phyloP scores from a whole-genome alignment of 2,797 vertebrate genomes.

The Lithobates pipiens region DNA sequence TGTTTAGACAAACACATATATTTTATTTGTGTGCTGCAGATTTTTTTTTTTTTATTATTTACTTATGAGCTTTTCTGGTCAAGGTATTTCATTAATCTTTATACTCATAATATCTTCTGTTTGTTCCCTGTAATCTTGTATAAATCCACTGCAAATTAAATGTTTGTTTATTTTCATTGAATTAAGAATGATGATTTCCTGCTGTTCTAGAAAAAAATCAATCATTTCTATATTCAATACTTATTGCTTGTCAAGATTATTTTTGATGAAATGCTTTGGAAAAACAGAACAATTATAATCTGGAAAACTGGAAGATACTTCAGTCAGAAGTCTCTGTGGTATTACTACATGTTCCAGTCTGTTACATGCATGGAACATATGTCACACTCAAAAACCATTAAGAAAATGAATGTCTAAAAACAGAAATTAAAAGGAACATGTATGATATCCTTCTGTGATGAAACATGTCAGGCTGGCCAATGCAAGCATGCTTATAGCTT shows the following conservation, averaged over 20 bases:
- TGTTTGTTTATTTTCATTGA: background rate
- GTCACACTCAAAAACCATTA: background rate
- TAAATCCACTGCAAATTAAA: slow-evolving; percentile 6
- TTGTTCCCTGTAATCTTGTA: background rate
- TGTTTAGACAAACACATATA: too few relatives aligned
- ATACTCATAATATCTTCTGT: background rate
- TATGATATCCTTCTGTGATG: too few relatives aligned
- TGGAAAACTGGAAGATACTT: background rate
- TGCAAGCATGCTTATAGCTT: too few relatives aligned
- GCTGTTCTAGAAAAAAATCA: background rate
- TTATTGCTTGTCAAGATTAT: background rate
- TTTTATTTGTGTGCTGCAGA: too few relatives aligned
- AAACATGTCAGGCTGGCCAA: too few relatives aligned
- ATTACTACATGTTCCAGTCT: background rate
- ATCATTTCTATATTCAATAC: background rate
- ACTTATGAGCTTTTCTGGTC: too few relatives aligned
- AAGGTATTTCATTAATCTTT: background rate
- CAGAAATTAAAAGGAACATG: background rate
- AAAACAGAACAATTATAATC: background rate
- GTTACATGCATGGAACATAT: background rate
- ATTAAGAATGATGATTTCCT: background rate
- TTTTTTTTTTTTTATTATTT: too few relatives aligned
- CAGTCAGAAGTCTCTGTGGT: background rate
- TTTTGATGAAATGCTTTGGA: background rate
- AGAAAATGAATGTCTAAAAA: background rate